Percentiles rank a stretch among this genome's conserved stretches.
Conservation (phyloP, 2,113 vertebrate genomes). For the Gavia stellata region DNA sequence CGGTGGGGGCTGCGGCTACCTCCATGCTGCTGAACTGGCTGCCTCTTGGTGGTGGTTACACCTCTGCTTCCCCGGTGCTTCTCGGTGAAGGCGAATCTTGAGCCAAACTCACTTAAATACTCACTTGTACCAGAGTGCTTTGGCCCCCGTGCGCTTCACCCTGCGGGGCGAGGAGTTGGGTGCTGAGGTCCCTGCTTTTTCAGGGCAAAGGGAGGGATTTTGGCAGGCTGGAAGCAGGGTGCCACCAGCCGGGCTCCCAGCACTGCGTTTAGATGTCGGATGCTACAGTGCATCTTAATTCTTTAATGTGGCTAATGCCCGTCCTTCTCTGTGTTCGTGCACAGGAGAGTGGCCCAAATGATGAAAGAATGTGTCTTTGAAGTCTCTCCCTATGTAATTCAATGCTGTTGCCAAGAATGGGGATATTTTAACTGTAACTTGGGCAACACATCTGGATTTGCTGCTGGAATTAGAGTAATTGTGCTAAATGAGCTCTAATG, state of each 20-base stretch:
- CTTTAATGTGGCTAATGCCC: too few relatives aligned
- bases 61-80: background rate
- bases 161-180: accelerated
- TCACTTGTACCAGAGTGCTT: background rate
- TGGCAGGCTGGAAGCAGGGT: background rate
- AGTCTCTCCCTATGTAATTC: background rate
- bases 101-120: background rate
- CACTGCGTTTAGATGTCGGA: background rate
- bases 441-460: background rate
- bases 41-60: background rate
- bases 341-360: background rate
- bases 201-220: background rate
- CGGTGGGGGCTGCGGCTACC: background rate
- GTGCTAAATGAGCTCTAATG: background rate
- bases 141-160: accelerated
- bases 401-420: background rate
- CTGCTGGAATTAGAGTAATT: background rate
- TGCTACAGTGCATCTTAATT: background rate
- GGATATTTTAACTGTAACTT: background rate
- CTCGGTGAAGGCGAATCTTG: background rate
- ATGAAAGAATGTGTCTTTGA: background rate
- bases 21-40: background rate
- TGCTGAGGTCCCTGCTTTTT: background rate
- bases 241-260: background rate
- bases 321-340: background rate